Evolutionary conservation across 2,888 invertebrate genomes (phyloP).

Genomic region (Phania funesta): DNA sequence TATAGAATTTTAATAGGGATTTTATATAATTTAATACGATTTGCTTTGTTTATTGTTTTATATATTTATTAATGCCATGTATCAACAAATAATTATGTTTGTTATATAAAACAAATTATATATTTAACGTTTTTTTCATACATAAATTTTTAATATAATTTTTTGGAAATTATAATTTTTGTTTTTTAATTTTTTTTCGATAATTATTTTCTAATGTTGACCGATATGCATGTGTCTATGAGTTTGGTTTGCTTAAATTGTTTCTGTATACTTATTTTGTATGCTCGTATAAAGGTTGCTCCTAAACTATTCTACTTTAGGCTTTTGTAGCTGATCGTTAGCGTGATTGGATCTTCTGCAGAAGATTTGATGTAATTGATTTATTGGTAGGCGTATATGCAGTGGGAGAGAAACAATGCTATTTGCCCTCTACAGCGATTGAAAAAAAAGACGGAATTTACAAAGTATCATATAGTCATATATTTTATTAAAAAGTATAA

Average conservation of each 20-base stretch:
- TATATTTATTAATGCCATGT: conserved; percentile 67
- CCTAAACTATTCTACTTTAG: neutral
- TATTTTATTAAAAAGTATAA: no score
- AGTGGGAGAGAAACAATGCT: no score
- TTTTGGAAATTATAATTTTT: neutral
- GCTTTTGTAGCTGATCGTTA: neutral
- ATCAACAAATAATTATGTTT: conserved; percentile 54
- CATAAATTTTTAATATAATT: neutral
- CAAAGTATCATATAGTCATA: no score
- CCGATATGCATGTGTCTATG: conserved; percentile 15
- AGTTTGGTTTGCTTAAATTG: neutral
- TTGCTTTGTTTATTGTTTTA: conserved; percentile 66
- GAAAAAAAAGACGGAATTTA: no score
- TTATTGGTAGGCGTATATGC: no score
- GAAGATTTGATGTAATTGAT: neutral
- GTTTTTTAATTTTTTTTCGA: neutral
- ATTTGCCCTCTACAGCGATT: no score
- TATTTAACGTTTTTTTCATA: neutral
- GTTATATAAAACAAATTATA: conserved; percentile 35
- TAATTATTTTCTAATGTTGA: conserved; percentile 21
- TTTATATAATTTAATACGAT: conserved; percentile 20
- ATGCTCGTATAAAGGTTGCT: neutral
- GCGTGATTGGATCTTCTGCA: neutral
- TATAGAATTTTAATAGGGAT: conserved; percentile 42
- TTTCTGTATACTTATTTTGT: neutral